Evolutionary conservation across 1,140 invertebrate species (phyloP), one percentile per base, ranked within the genome.

Genomic region (Drosophila kepulauana): DNA sequence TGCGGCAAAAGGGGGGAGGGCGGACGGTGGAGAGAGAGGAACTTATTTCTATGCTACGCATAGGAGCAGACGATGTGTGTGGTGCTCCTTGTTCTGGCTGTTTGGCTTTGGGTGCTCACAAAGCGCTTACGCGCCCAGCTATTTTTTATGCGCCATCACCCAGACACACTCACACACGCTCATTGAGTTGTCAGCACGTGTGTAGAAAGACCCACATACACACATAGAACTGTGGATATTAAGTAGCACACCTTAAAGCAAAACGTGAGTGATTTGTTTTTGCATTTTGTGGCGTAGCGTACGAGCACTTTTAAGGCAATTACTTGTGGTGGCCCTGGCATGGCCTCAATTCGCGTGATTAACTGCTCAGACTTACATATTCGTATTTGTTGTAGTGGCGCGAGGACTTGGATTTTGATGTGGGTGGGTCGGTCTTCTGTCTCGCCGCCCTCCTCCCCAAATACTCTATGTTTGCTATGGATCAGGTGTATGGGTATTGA

Each of bases 261-360:
- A 71, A 78, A 75, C 74, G 63, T 68, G 48, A 54, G 43, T 52
- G 69, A 85, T 88, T 88, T 78, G 78, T 70, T 79, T 87, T 88
- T 81, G 77, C 69, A 78, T 87, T 78, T 74, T 59, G 59, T 59
- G 59, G 33, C 70, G 59, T 52, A 52, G 46, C 54, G 63, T 62
- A 38, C 46, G n/a, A 66, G 51, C 33, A 70, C 65, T 87, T 79
- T 82, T 82, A 82, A 88, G 82, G 82, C 82, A 86, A 86, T 87
- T 86, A 87, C 82, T 76, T 69, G 54, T 41, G 62, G 35, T 74
- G 56, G 64, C 68, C 72, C 65, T 65, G 58, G 33, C 74, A 43
- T 69, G 52, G 62, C 69, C 73, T 70, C 77, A 77, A 80, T 75
- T 65, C 73, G 68, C 54, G 85, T 81, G 80, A 88, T 87, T 88